Evolutionary conservation across 92 coral and sea anemone species (phyloP).

Genomic region (Virgularia gustaviana): DNA sequence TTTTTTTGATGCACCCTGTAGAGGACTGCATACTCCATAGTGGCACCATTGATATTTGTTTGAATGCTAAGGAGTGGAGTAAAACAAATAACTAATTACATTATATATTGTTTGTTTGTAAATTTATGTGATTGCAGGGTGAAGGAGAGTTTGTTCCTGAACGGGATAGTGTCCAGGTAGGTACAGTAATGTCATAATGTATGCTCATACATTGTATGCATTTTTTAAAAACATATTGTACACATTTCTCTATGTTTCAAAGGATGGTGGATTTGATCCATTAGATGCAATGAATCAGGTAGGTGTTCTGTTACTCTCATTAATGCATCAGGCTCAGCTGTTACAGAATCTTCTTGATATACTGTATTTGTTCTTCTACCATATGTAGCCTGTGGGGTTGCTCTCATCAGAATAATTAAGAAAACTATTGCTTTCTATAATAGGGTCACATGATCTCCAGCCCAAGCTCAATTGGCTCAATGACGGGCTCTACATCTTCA

Average conservation of each 20-base stretch:
- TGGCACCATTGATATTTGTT: no score
- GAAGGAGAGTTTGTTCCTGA: conserved; percentile 99
- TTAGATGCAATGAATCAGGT: conserved; percentile 13
- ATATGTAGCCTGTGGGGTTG: no score
- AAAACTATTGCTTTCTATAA: background rate
- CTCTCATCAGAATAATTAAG: no score
- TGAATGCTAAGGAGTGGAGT: no score
- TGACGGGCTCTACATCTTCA: conserved; percentile 86
- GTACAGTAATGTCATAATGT: background rate
- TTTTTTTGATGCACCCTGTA: no score
- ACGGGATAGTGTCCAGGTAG: conserved; percentile 60
- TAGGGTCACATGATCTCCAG: conserved; percentile 91
- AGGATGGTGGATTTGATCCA: conserved; percentile 26
- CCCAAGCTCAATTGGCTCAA: conserved; percentile 89
- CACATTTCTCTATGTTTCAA: background rate
- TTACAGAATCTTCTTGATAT: no score
- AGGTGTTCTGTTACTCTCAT: background rate
- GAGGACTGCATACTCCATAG: no score
- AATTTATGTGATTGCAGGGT: conserved; percentile 48
- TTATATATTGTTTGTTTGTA: background rate
- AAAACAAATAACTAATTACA: no score
- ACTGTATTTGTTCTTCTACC: no score
- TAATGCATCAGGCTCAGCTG: background rate
- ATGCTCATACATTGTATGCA: background rate
- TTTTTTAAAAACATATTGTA: background rate